Evolutionary conservation across 1,140 invertebrate genomes (phyloP).

Genomic region (Cyrtorhinus lividipennis): DNA sequence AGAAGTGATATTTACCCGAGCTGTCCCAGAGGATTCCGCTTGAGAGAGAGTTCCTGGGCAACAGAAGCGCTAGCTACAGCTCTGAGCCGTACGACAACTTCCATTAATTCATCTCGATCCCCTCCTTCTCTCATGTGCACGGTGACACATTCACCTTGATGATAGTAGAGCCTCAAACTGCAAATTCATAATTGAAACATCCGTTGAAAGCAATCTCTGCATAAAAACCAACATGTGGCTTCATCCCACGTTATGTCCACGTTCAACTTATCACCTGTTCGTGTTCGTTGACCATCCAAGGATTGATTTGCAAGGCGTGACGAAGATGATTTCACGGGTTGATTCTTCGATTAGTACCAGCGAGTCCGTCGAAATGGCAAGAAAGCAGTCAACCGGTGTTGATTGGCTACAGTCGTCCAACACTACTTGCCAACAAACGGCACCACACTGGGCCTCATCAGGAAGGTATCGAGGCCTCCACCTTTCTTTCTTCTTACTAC

Average conservation of each 20-base stretch:
- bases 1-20: constrained; percentile 54
- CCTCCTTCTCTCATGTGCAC: constrained; percentile 48
- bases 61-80: constrained; percentile 58
- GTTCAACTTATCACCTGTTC: no score
- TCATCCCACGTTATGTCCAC: no score
- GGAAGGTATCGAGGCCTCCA: constrained; percentile 45
- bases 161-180: constrained; percentile 53
- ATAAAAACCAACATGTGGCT: no score
- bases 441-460: constrained; percentile 50
- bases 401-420: constrained; percentile 53
- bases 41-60: constrained; percentile 55
- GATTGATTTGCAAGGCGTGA: constrained; percentile 65
- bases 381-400: constrained; percentile 57
- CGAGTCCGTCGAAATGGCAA: constrained; percentile 76
- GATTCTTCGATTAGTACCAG: constrained; percentile 74
- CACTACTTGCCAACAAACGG: constrained; percentile 62
- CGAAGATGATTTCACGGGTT: constrained; percentile 70
- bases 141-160: constrained; percentile 74
- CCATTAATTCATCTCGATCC: constrained; percentile 60
- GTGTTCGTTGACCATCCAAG: constrained; percentile 63
- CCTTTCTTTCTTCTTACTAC: constrained; percentile 53
- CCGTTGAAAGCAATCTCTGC: no score
- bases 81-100: constrained; percentile 53
- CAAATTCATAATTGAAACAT: constrained; percentile 7
- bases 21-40: constrained; percentile 67